Conservation (phyloP, 2,797 vertebrate genomes). For the Adrianichthys oophorus region DNA sequence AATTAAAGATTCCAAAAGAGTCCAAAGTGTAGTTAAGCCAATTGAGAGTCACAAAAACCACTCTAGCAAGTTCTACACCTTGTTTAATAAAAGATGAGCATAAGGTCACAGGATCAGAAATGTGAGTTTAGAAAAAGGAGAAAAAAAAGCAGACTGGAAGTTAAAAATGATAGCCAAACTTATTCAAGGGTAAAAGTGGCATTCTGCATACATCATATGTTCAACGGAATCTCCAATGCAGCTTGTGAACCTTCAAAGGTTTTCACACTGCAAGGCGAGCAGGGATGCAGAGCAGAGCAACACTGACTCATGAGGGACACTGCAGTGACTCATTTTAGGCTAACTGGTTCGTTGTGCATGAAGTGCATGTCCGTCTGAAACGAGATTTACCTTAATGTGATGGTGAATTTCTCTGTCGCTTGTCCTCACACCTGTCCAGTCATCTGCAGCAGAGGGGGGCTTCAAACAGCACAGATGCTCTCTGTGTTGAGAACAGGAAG, state of each 20-base stretch:
- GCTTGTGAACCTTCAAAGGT: neutral
- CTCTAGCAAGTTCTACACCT: too few relatives aligned
- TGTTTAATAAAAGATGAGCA: too few relatives aligned
- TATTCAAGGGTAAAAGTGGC: too few relatives aligned
- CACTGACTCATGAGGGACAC: neutral
- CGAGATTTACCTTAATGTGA: conserved; percentile 64
- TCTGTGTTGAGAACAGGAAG: conserved; percentile 31
- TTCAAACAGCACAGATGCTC: conserved; percentile 58
- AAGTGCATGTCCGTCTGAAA: neutral
- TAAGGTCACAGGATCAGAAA: too few relatives aligned
- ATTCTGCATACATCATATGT: too few relatives aligned
- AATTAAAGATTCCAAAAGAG: too few relatives aligned
- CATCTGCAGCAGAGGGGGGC: conserved; percentile 48
- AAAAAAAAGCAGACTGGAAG: too few relatives aligned
- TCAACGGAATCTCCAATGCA: neutral
- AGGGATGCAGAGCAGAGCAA: neutral
- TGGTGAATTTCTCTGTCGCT: conserved; percentile 59
- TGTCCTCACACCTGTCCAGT: conserved; percentile 42
- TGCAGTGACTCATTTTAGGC: neutral
- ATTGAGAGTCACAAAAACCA: too few relatives aligned
- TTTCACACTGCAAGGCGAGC: neutral
- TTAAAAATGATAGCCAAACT: too few relatives aligned
- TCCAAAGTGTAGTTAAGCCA: too few relatives aligned
- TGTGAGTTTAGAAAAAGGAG: too few relatives aligned
- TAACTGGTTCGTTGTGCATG: neutral